Base-by-base conservation (phyloP, 2,113 vertebrate species). In the Periophthalmodon schlosseri region DNA sequence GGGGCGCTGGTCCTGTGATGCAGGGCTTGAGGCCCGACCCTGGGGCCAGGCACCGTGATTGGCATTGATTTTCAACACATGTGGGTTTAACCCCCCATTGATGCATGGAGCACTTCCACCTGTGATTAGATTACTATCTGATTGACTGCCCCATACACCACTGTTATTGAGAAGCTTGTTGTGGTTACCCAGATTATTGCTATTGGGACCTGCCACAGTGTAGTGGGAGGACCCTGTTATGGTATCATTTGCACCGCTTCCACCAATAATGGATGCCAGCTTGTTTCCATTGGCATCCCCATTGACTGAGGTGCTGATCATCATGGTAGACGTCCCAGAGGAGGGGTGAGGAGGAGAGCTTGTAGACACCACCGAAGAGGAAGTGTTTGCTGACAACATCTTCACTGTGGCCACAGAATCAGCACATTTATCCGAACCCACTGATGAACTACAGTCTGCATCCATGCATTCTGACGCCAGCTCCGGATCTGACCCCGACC, bases 41-140 rank as follows among this genome's bases (percentile, higher is more conserved):
- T 89, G 88, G 33, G 85, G 94, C 97, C 97, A 99, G 96, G 96
- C 95, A 95, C 96, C 95, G 79, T 95, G 96, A 96, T 96, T 97
- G 95, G 96, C 94, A 92, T 96, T 96, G 92, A 96, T 95, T 93
- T 95, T 96, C 94, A 96, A 95, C 96, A 95, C 95, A 95, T 96
- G 96, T 94, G 96, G 95, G 95, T 95, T 97, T 91, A 96, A 93
- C 90, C 95, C 96, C 93, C 95, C 95, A 91, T 95, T 96, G 87
- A 95, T 93, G 92, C 95, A 95, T 91, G 96, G 92, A 94, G 69
- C 94, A 79, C 70, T 85, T 64, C 87, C 84, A 3, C 83, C 77
- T 0, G 84, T 76, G 57, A 79, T 82, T 52, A 85, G 76, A 77
- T 69, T 87, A 82, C 80, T 85, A 74, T 83, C 85, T 68, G 87